phyloP scores from a whole-genome alignment of 2,888 invertebrate genomes.

The Xylophagus ater region DNA sequence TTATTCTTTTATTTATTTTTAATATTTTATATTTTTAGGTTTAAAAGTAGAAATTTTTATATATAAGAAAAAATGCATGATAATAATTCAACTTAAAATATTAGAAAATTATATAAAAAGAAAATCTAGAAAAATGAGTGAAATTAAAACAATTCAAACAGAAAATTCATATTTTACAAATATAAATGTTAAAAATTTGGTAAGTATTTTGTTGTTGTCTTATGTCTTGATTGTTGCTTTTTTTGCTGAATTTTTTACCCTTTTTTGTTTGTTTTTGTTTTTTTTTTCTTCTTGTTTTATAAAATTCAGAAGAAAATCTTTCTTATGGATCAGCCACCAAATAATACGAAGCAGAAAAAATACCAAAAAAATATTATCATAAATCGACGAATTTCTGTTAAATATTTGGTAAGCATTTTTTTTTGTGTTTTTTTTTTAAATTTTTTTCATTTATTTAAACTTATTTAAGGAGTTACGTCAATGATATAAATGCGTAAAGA shows the following conservation, averaged over 20 bases:
- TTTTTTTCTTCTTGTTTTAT: background rate
- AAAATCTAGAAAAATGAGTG: no score
- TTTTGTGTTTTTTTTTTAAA: background rate
- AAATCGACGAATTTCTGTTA: slow-evolving; percentile 19
- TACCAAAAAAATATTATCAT: slow-evolving; percentile 2
- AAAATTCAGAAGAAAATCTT: slow-evolving; percentile 18
- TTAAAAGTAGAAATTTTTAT: no score
- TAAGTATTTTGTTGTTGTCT: slow-evolving; percentile 37
- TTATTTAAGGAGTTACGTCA: no score
- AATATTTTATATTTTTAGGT: no score
- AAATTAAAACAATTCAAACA: no score
- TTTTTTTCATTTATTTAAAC: background rate
- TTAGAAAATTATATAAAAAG: no score
- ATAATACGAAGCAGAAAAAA: slow-evolving; percentile 13
- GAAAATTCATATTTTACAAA: no score
- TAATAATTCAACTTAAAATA: no score
- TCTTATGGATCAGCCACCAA: slow-evolving; percentile 15
- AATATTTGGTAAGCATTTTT: slow-evolving; percentile 21
- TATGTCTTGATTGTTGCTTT: background rate
- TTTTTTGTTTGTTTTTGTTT: slow-evolving; percentile 16
- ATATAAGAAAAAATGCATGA: no score
- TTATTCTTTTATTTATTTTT: no score
- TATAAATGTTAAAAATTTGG: slow-evolving; percentile 53
- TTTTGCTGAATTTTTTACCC: background rate
- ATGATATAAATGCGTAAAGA: no score